Base-by-base conservation (phyloP, 2,888 invertebrate species). In the Hermodice carunculata region DNA sequence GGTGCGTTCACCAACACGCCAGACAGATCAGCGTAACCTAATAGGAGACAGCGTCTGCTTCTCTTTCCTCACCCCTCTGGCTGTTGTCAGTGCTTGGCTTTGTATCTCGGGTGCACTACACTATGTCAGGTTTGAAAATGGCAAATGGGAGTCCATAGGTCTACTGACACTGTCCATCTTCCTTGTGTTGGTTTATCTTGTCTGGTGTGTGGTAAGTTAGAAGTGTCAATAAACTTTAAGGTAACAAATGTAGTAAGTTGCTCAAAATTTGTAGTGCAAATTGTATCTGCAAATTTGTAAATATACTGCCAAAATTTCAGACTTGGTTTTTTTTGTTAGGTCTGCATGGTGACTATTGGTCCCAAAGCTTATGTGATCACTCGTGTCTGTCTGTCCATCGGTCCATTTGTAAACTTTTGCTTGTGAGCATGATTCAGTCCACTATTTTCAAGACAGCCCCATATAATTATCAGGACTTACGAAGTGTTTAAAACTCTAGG, bases 51-150 rank as follows among this genome's bases (percentile, higher is more conserved):
- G 90, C 14, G 76, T 89, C 5, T 89, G 90, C 42, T 89, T 90
- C 74, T 75, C 88, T n/a, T 73, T 90, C 31, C 85, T 91, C 53
- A 90, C 90, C 0, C 90, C 90, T 0, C 78, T 90, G 58, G 89
- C 90, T 2, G 84, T 66, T 81, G 88, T 81, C 87, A 87, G 88
- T 34, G 81, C 86, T 8, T 88, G 87, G 76, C 79, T 89, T 19
- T 89, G 89, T 77, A 81, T 84, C 22, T 73, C 85, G 40, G 88
- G 88, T 8, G 87, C 88, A 29, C 73, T 78, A 22, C 79, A 84
- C 61, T 76, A 70, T 40, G 26, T 26, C 3, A n/a, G 19, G 6
- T 51, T n/a, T 26, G n/a, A 37, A 4, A 28, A 24, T 37, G 34
- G 34, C 17, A 66, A 69, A 5, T 76, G 77, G 69, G 80, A 80